Conservation (phyloP, 2,797 vertebrate species). For the Phrynocephalus guinanensis region DNA sequence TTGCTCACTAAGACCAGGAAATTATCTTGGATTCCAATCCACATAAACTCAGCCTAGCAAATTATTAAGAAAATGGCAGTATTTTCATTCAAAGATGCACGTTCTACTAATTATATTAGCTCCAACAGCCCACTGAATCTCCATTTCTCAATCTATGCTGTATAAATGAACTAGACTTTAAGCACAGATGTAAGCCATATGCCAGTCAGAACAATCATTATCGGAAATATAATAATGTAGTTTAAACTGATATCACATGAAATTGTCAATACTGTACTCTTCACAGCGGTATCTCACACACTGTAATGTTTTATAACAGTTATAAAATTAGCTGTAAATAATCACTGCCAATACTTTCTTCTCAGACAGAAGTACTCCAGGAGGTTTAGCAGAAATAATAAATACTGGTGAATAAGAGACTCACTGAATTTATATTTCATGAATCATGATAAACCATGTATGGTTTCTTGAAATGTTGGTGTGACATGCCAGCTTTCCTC, state of each 20-base stretch:
- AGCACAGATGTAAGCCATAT: conserved; percentile 33
- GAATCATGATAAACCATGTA: neutral
- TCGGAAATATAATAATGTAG: neutral
- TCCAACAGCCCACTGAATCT: conserved; percentile 59
- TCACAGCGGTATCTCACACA: neutral
- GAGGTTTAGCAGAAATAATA: neutral
- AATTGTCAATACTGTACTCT: neutral
- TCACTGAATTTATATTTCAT: neutral
- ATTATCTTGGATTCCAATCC: conserved; percentile 50
- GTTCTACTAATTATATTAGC: conserved; percentile 60
- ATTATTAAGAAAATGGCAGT: conserved; percentile 59
- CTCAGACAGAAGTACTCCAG: neutral
- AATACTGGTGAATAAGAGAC: neutral
- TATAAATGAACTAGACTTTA: conserved; percentile 59
- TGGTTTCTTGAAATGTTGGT: neutral
- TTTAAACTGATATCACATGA: neutral
- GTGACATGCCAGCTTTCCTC: neutral
- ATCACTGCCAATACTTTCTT: neutral
- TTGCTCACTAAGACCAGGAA: conserved; percentile 61
- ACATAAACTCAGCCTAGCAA: conserved; percentile 49
- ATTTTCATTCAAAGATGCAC: conserved; percentile 60
- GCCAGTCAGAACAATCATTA: conserved; percentile 23
- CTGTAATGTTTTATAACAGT: neutral
- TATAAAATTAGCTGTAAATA: neutral
- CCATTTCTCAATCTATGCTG: conserved; percentile 53